Evolutionary conservation across 2,797 vertebrate genomes (phyloP).

Genomic region (Lacerta bilineata): DNA sequence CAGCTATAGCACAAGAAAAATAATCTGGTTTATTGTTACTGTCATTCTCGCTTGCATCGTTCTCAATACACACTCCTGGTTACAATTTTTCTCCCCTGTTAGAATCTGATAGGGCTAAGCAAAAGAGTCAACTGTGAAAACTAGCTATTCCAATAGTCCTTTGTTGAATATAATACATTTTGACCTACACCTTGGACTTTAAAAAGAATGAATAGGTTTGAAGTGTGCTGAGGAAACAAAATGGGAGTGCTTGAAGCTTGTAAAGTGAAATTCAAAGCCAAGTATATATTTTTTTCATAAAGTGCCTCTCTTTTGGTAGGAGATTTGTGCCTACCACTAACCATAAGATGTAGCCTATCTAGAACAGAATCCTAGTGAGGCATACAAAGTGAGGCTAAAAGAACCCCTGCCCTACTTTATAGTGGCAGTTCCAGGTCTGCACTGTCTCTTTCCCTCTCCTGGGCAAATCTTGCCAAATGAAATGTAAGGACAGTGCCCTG

Average conservation of each 20-base stretch:
- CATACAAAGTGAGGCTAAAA: background rate
- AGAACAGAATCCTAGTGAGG: background rate
- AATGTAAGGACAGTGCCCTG: background rate
- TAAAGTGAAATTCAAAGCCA: background rate
- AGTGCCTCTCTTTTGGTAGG: too few relatives aligned
- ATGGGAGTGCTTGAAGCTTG: background rate
- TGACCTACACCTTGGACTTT: constrained; percentile 49
- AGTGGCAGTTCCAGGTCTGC: background rate
- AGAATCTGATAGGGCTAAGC: constrained; percentile 30
- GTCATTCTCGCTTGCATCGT: constrained; percentile 52
- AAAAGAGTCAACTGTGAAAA: constrained; percentile 57
- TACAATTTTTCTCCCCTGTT: constrained; percentile 54
- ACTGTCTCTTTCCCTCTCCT: background rate
- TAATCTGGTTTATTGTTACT: constrained; percentile 43
- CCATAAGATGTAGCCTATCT: too few relatives aligned
- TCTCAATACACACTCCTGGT: constrained; percentile 40
- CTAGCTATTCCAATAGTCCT: constrained; percentile 38
- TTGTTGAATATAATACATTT: constrained; percentile 46
- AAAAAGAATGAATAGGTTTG: constrained; percentile 52
- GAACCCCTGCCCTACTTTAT: background rate
- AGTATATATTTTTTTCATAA: too few relatives aligned
- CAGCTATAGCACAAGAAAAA: constrained; percentile 27
- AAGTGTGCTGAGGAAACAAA: constrained; percentile 53
- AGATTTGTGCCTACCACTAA: too few relatives aligned
- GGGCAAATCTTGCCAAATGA: background rate